phyloP scores from a whole-genome alignment of 2,888 invertebrate genomes.

The Siphlonurus alternatus region DNA sequence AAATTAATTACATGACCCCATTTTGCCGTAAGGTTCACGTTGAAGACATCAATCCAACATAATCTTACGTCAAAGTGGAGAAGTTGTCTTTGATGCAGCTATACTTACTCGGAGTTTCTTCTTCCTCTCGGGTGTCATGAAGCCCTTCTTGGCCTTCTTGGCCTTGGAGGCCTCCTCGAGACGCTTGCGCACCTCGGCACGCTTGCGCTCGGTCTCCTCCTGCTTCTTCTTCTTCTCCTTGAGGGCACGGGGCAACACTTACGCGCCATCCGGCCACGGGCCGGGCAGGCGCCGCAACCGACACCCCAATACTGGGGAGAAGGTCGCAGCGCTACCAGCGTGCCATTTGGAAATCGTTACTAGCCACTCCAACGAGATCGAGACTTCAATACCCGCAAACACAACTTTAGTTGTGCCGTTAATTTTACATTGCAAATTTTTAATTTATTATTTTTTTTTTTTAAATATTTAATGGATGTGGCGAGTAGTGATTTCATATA shows the following conservation, averaged over 20 bases:
- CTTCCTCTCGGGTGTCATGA: slow-evolving; percentile 99
- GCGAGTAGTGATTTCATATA: too few species aligned
- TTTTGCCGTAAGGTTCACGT: too few species aligned
- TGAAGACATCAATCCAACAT: background rate
- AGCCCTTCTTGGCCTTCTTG: slow-evolving; percentile 99
- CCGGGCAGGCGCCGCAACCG: background rate
- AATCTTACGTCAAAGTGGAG: background rate
- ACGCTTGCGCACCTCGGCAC: slow-evolving; percentile 96
- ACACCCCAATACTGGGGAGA: too few species aligned
- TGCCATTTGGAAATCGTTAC: too few species aligned
- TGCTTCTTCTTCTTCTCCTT: slow-evolving; percentile 96
- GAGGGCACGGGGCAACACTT: background rate
- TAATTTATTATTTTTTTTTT: too few species aligned
- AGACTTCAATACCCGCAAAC: too few species aligned
- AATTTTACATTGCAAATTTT: too few species aligned
- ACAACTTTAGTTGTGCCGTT: too few species aligned
- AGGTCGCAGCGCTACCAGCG: too few species aligned
- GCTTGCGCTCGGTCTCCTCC: slow-evolving; percentile 95
- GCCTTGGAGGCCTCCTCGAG: slow-evolving; percentile 97
- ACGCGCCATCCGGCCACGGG: slow-evolving; percentile 13
- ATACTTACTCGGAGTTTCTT: slow-evolving; percentile 93
- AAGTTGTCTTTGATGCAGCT: background rate
- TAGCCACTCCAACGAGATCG: too few species aligned
- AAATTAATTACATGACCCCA: too few species aligned
- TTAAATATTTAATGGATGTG: too few species aligned